Evolutionary conservation across 2,113 vertebrate genomes (phyloP).

Genomic region (Amazona guildingii): DNA sequence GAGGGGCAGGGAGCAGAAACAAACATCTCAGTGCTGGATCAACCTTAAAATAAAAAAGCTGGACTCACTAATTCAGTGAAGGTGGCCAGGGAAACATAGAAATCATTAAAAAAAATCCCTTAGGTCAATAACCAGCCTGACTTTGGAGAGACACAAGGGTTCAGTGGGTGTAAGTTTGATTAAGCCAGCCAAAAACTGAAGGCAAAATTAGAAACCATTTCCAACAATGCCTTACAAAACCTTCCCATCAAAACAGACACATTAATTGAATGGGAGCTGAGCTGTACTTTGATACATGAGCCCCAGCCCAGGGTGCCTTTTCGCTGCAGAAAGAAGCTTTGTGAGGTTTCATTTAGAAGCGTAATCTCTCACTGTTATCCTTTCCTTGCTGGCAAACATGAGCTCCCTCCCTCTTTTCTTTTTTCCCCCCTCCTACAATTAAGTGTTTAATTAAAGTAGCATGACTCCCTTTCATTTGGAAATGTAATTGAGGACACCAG

Average conservation of each 20-base stretch:
- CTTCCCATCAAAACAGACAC: slow-evolving; percentile 33
- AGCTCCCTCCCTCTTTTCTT: not conserved
- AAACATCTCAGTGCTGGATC: not conserved
- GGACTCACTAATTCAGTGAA: not conserved
- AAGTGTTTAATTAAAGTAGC: slow-evolving; percentile 64
- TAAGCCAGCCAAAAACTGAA: slow-evolving; percentile 60
- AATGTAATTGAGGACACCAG: slow-evolving; percentile 46
- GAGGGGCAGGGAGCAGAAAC: not conserved
- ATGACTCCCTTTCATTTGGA: slow-evolving; percentile 46
- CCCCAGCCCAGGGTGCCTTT: slow-evolving; percentile 27
- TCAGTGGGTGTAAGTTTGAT: slow-evolving; percentile 36
- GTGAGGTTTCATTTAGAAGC: slow-evolving; percentile 45
- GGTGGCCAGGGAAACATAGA: slow-evolving; percentile 2
- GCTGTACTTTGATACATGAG: slow-evolving; percentile 45
- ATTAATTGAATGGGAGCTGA: slow-evolving; percentile 54
- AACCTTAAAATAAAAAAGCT: not conserved
- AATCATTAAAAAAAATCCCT: slow-evolving; percentile 31
- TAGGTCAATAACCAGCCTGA: slow-evolving; percentile 18
- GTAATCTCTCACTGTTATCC: slow-evolving; percentile 36
- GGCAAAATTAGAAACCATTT: slow-evolving; percentile 49
- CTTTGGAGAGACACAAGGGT: not conserved
- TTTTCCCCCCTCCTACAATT: slow-evolving; percentile 2
- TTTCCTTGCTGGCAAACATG: slow-evolving; percentile 38
- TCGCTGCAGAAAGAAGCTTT: slow-evolving; percentile 18
- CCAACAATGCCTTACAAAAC: slow-evolving; percentile 43